Conservation (phyloP, 2,113 vertebrate species). For the Petromus typicus region DNA sequence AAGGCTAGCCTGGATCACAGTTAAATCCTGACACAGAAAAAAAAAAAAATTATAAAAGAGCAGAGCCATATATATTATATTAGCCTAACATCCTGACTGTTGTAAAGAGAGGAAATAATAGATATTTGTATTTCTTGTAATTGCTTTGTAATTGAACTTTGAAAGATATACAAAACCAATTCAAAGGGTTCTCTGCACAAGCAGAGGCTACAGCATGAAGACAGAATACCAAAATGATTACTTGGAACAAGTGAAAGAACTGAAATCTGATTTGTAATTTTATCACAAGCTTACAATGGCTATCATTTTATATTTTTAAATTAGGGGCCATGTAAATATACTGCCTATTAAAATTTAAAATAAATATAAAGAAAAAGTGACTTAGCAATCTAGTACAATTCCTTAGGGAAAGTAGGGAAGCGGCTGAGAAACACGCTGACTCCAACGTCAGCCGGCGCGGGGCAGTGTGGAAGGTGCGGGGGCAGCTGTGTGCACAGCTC, state of each 20-base stretch:
- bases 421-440: background rate
- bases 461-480: background rate
- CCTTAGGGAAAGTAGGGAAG: background rate
- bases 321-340: slow-evolving; percentile 3
- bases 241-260: background rate
- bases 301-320: slow-evolving; percentile 7
- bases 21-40: background rate
- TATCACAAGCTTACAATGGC: background rate
- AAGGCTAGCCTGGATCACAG: background rate
- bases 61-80: background rate
- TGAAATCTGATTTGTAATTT: slow-evolving; percentile 4
- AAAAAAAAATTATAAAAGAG: background rate
- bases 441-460: background rate
- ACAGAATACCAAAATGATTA: slow-evolving; percentile 22
- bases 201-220: background rate
- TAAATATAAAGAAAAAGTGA: background rate
- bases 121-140: slow-evolving; percentile 26
- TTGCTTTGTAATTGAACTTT: background rate
- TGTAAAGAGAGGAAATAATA: background rate
- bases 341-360: slow-evolving; percentile 46
- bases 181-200: background rate
- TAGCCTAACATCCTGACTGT: background rate
- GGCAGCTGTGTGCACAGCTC: background rate
- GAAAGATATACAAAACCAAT: slow-evolving; percentile 24
- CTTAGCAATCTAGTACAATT: background rate